Conservation (phyloP, 2,113 vertebrate genomes). For the Stigmatopora nigra region DNA sequence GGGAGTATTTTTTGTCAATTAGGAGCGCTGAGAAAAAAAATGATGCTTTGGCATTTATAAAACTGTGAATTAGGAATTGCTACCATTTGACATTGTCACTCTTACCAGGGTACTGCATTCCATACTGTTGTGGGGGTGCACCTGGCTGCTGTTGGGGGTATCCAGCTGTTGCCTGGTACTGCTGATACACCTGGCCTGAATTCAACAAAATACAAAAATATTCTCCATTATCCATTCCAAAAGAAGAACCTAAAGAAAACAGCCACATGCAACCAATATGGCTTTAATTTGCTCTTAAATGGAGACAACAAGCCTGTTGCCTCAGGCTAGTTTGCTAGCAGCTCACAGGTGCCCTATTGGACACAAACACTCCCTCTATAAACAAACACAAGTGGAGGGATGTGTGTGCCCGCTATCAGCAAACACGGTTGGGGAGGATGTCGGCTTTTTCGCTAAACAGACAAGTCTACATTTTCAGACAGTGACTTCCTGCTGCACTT, state of each 20-base stretch:
- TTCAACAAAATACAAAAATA: not conserved
- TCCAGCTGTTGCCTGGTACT: slow-evolving; percentile 87
- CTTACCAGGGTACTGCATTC: slow-evolving; percentile 95
- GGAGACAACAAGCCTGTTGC: not conserved
- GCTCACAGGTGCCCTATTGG: slow-evolving; percentile 12
- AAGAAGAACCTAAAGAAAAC: not conserved
- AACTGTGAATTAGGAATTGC: too few species aligned
- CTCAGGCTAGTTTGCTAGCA: not conserved
- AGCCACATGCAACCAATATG: slow-evolving; percentile 26
- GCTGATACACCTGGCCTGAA: slow-evolving; percentile 91
- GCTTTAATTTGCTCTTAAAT: slow-evolving; percentile 16
- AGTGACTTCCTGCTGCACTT: slow-evolving; percentile 10
- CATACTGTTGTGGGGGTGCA: slow-evolving; percentile 79
- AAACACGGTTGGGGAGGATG: not conserved
- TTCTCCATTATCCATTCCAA: slow-evolving; percentile 18
- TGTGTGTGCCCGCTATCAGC: not conserved
- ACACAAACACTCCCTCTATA: slow-evolving; percentile 4
- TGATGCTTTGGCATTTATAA: too few species aligned
- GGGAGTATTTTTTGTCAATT: too few species aligned
- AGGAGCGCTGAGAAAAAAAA: too few species aligned
- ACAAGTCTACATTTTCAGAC: slow-evolving; percentile 20
- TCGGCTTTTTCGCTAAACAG: not conserved
- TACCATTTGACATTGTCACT: not conserved
- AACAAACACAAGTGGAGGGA: not conserved
- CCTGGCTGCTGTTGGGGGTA: slow-evolving; percentile 81